Conservation (phyloP, 2,888 invertebrate species). For the Lacanobia oleracea region DNA sequence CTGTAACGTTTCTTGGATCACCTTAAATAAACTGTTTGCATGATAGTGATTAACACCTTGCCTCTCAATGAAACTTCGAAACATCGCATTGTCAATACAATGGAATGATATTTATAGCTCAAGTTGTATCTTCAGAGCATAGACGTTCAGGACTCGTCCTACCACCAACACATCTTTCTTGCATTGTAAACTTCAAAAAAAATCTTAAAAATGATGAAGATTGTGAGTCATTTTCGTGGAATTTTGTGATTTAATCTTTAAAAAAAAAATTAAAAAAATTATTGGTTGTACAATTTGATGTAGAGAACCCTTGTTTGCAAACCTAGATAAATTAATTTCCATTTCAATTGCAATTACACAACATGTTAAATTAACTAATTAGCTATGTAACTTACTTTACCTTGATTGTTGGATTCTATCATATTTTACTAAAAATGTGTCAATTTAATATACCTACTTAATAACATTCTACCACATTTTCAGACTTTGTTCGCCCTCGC, state of each 20-base stretch:
- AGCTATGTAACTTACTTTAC: neutral
- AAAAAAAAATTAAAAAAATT: neutral
- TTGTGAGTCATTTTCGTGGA: conserved; percentile 77
- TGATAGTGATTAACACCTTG: conserved; percentile 89
- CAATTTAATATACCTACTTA: neutral
- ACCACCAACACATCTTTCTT: conserved; percentile 74
- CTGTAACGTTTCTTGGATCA: conserved; percentile 86
- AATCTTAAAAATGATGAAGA: conserved; percentile 83
- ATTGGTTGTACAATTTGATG: neutral
- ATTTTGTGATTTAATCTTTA: neutral
- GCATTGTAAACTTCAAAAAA: conserved; percentile 39
- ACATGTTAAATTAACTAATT: neutral
- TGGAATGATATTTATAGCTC: conserved; percentile 86
- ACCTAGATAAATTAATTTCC: neutral
- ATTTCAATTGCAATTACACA: too few species aligned
- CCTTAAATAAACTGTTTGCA: conserved; percentile 88
- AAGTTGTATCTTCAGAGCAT: conserved; percentile 75
- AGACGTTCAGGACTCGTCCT: conserved; percentile 83
- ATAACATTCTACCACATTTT: conserved; percentile 4
- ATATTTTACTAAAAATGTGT: neutral
- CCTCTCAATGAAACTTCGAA: conserved; percentile 86
- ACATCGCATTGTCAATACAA: conserved; percentile 84
- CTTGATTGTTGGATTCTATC: neutral
- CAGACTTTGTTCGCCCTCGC: conserved; percentile 82
- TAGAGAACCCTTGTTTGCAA: too few species aligned